These are phyloP conservation scores for Erebia aethiops DNA, from an alignment of 2,888 invertebrate genomes.

Conservation along the genomic window DNA sequence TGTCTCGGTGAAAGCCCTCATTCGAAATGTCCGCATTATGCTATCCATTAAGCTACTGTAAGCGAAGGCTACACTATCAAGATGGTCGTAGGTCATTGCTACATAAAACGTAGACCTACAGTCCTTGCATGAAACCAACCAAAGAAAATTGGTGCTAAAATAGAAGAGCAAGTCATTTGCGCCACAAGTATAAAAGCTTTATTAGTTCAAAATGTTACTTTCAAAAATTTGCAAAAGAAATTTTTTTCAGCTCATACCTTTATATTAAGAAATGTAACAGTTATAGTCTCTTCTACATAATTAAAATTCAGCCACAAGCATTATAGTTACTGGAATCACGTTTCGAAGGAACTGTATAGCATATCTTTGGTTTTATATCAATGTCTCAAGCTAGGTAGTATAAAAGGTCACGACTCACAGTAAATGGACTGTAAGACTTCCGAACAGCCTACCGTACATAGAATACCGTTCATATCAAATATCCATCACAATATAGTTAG, in stretches of 20 bases:
- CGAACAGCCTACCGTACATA: conserved; percentile 23
- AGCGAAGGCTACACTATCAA: conserved; percentile 14
- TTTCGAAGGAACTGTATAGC: not conserved
- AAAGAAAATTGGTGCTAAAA: too few relatives aligned
- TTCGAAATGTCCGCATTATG: conserved; percentile 23
- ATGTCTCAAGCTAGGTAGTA: not conserved
- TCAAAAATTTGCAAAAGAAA: too few relatives aligned
- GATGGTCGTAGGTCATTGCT: conserved; percentile 7
- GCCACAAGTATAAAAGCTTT: too few relatives aligned
- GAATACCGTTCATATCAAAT: conserved; percentile 45
- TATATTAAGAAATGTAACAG: too few relatives aligned
- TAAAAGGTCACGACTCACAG: conserved; percentile 27
- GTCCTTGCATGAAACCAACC: not conserved
- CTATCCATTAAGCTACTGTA: conserved; percentile 18
- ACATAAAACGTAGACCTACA: not conserved
- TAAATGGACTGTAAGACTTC: conserved; percentile 35
- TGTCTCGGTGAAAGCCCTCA: too few relatives aligned
- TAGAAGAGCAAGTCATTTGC: too few relatives aligned
- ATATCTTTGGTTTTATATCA: conserved; percentile 5
- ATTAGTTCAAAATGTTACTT: too few relatives aligned
- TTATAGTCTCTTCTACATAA: too few relatives aligned
- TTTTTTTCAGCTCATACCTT: too few relatives aligned
- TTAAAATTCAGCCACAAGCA: not conserved
- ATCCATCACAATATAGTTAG: conserved; percentile 60
- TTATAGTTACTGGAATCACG: not conserved